These are phyloP conservation scores for Andrena minutula DNA, from an alignment of 2,888 invertebrate genomes.

Conservation along the genomic window DNA sequence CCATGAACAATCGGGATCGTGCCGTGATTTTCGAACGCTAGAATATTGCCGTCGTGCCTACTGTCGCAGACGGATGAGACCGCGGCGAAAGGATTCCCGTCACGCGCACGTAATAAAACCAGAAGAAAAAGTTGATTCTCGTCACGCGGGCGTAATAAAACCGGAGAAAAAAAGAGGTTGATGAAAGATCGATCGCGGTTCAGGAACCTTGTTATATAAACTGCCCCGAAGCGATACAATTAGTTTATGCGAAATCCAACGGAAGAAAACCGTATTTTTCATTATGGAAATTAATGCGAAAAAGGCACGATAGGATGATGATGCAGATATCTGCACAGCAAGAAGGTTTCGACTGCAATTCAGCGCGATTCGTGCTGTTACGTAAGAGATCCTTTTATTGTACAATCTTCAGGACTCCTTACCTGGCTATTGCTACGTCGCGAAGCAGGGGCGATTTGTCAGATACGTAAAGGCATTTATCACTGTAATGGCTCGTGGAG, in stretches of 20 bases:
- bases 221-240: background rate
- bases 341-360: background rate
- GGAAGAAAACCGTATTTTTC: background rate
- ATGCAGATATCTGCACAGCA: background rate
- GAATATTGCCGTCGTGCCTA: constrained; percentile 6
- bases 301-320: background rate
- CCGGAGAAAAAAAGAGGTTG: background rate
- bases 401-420: background rate
- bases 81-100: constrained; percentile 8
- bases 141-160: constrained; percentile 15
- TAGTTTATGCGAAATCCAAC: background rate
- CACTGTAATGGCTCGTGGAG: background rate
- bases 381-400: constrained; percentile 1
- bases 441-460: background rate
- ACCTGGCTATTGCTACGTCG: background rate
- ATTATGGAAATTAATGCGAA: background rate
- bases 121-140: background rate
- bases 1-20: constrained; percentile 65
- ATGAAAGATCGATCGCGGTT: constrained; percentile 23
- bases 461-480: background rate
- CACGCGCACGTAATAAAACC: constrained; percentile 9
- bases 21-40: constrained; percentile 2
- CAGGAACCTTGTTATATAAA: constrained; percentile 6
- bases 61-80: background rate
- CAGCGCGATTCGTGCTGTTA: background rate